A percentile compares a stretch with the other conserved stretches of the same genome.
Evolutionary conservation across 2,113 vertebrate genomes (phyloP).

Genomic region (Eonycteris spelaea): DNA sequence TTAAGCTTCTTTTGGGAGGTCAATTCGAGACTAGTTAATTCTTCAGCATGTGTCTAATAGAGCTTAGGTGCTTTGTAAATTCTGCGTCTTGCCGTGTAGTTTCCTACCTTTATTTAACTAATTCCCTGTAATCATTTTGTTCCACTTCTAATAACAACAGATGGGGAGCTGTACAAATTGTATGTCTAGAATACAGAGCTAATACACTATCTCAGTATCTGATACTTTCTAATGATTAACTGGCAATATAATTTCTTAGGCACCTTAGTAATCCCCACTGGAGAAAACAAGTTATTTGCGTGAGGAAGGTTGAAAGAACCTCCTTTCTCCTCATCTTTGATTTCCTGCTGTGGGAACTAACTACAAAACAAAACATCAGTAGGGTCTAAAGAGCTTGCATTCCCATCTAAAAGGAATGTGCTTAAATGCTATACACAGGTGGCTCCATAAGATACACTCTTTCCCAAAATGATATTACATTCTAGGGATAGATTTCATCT

Average conservation of each 20-base stretch:
- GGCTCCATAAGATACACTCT: background rate
- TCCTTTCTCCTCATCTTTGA: background rate
- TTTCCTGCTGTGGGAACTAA: background rate
- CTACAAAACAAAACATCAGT: background rate
- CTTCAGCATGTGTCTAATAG: background rate
- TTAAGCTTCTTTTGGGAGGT: background rate
- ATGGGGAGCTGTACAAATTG: background rate
- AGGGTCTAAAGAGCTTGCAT: background rate
- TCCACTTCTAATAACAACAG: background rate
- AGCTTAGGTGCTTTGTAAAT: constrained; percentile 15
- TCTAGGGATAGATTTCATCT: background rate
- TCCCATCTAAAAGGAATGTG: background rate
- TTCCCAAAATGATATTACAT: background rate
- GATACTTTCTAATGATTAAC: background rate
- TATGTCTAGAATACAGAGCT: background rate
- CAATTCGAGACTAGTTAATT: constrained; percentile 41
- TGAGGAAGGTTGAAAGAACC: background rate
- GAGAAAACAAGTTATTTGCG: background rate
- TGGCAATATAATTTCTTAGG: background rate
- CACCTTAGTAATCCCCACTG: background rate
- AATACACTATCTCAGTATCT: background rate
- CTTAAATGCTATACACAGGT: background rate
- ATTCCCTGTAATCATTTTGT: background rate
- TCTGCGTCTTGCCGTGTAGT: background rate
- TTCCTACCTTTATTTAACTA: constrained; percentile 3